Evolutionary conservation across 1,140 invertebrate genomes (phyloP).

Genomic region (Brachionus manjavacas): DNA sequence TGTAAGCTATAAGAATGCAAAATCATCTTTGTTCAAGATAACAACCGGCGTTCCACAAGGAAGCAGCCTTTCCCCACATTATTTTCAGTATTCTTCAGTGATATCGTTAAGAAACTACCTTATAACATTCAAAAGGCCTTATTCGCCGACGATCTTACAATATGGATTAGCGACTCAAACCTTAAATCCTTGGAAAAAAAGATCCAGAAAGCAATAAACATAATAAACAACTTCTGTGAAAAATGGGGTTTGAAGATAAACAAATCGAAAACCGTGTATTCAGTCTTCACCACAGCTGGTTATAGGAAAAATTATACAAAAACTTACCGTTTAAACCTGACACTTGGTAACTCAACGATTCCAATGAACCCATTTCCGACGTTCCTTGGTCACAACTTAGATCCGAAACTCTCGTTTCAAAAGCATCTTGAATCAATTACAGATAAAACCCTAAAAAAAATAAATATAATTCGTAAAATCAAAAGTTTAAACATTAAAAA

Average conservation of each 20-base stretch:
- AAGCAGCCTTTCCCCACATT: background rate
- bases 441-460: too few species aligned
- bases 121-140: background rate
- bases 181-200: too few species aligned
- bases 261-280: background rate
- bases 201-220: too few species aligned
- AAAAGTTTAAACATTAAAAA: too few species aligned
- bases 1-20: too few species aligned
- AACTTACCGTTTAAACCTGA: background rate
- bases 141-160: background rate
- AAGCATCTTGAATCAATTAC: too few species aligned
- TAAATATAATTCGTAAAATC: too few species aligned
- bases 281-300: background rate
- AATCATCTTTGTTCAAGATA: too few species aligned
- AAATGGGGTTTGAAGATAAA: background rate
- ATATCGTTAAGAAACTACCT: background rate
- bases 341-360: background rate
- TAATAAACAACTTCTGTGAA: background rate
- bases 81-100: background rate
- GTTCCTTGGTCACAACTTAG: background rate
- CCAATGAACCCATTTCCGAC: background rate
- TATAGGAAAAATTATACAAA: background rate
- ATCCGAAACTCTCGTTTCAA: background rate
- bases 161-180: background rate
- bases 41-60: background rate